These are phyloP conservation scores for Syngnathus floridae DNA, from an alignment of 2,113 vertebrate genomes.

Conservation along the genomic window DNA sequence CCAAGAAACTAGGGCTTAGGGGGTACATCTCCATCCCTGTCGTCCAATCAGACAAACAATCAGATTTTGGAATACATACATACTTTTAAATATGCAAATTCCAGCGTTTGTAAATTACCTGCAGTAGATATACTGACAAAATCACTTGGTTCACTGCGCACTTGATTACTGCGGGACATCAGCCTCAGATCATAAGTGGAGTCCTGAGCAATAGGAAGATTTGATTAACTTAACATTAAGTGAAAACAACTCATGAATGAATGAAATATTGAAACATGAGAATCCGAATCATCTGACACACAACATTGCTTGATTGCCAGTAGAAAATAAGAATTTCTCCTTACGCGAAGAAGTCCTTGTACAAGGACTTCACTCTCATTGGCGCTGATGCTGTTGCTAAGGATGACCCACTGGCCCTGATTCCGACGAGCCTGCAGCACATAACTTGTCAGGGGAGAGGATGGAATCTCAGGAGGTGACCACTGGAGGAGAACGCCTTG, in stretches of 20 bases:
- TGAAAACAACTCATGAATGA: background rate
- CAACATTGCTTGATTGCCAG: background rate
- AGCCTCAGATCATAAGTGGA: conserved; percentile 85
- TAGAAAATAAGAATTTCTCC: background rate
- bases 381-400: conserved; percentile 74
- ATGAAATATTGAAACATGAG: background rate
- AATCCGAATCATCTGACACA: background rate
- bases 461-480: conserved; percentile 69
- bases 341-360: conserved; percentile 84
- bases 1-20: conserved; percentile 74
- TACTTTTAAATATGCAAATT: background rate
- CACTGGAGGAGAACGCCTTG: conserved; percentile 80
- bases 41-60: conserved; percentile 1
- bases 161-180: conserved; percentile 77
- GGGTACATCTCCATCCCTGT: conserved; percentile 90
- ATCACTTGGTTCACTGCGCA: conserved; percentile 86
- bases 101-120: conserved; percentile 63
- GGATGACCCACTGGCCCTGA: conserved; percentile 79
- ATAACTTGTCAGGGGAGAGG: conserved; percentile 73
- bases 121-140: conserved; percentile 80
- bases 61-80: background rate
- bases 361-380: conserved; percentile 79
- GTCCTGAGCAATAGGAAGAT: conserved; percentile 66
- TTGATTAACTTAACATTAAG: conserved; percentile 3
- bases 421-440: conserved; percentile 81